Evolutionary conservation across 2,797 vertebrate species (phyloP), one percentile per base, ranked within the genome.

Genomic region (Danio albolineatus): DNA sequence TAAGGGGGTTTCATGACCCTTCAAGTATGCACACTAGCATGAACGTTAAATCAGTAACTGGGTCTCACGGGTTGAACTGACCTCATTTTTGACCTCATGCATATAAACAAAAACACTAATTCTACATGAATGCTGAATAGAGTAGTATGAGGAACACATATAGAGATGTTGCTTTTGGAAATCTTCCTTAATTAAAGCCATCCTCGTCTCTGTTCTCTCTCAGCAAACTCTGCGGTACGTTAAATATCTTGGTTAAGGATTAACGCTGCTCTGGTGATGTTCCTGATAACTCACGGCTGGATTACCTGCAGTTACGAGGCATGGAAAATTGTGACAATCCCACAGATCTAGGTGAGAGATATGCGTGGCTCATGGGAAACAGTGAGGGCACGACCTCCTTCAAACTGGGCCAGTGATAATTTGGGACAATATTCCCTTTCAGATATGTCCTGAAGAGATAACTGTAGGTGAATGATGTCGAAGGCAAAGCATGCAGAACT

Each of bases 311-410:
- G 60, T 51, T 65, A 14, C 19, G 43, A 59, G 14, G 51, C 51
- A 44, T 75, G 61, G 71, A 64, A 69, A 82, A 64, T 62, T 16
- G 8, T 6, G 14, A 46, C 38, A 51, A 65, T 81, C 60, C 70
- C 64, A 49, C 73, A 74, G 64, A 84, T 78, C 74, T 67, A 64
- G 51, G 75, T 78, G 71, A 66, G 61, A 64, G 56, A 81, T 70
- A 65, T 54, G 51, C 38, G 57, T 66, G 44, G 67, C 74, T 78
- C 71, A 65, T 64, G 46, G 70, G 13, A 53, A 70, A 56, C 44
- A 57, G 12, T 48, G 9, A 70, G 19, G n/a, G 43, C 39, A 59
- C 73, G 39, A 57, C 57, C 2, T 78, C 56, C 60, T 74, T 67
- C 44, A 74, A 54, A 76, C 75, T 62, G 74, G 67, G 67, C 51